A percentile compares a stretch with the other conserved stretches of the same genome.
These are phyloP conservation scores for Enteromius trimaculatus DNA, from an alignment of 2,797 vertebrate genomes.

Conservation along the genomic window DNA sequence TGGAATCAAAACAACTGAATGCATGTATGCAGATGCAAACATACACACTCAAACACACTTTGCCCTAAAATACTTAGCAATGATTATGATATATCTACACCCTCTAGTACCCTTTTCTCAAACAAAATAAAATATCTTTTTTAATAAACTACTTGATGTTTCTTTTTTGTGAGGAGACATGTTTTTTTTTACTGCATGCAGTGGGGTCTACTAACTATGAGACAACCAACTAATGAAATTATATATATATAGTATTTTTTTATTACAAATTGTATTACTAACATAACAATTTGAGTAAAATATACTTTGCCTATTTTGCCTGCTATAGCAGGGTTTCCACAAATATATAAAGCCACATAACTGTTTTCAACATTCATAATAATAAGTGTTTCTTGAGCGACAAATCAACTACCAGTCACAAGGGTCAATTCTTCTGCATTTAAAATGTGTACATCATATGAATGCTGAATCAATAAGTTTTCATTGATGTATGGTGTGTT, in stretches of 20 bases:
- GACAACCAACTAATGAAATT: not conserved
- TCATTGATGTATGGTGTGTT: no score
- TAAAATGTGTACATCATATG: no score
- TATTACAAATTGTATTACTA: not conserved
- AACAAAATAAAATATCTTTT: not conserved
- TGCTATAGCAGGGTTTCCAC: not conserved
- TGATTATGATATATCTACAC: not conserved
- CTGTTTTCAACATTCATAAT: not conserved
- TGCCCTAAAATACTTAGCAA: not conserved
- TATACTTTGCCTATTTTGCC: not conserved
- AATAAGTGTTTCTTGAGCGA: not conserved
- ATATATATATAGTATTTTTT: not conserved
- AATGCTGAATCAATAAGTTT: no score
- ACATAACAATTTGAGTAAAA: not conserved
- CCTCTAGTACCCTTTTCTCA: not conserved
- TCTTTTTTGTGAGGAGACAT: not conserved
- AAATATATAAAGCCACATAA: not conserved
- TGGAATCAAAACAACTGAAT: not conserved
- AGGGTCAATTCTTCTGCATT: no score
- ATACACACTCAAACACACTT: not conserved
- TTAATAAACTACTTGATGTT: not conserved
- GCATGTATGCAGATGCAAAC: not conserved
- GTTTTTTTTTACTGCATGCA: not conserved
- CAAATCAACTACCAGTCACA: not conserved
- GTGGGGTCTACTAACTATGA: no score